These are phyloP conservation scores for Coendou prehensilis DNA, from an alignment of 2,797 vertebrate species.

Conservation along the genomic window DNA sequence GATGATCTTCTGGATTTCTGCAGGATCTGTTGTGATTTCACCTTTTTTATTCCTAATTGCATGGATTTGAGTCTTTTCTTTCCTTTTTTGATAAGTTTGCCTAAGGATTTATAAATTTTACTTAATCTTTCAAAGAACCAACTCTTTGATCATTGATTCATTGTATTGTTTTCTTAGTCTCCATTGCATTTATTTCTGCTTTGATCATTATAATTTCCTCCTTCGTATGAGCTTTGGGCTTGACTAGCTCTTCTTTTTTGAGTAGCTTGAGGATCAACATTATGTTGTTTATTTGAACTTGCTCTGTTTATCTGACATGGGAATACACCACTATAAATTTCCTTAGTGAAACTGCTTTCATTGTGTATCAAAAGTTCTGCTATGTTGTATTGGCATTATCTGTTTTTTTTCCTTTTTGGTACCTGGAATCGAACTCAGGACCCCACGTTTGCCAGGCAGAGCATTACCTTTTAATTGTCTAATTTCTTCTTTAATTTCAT, in stretches of 20 bases:
- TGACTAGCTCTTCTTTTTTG: neutral
- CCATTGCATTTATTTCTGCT: neutral
- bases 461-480: neutral
- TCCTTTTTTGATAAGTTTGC: neutral
- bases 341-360: neutral
- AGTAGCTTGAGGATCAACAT: neutral
- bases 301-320: neutral
- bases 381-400: neutral
- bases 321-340: neutral
- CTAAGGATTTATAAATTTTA: neutral
- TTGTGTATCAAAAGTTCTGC: neutral
- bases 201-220: neutral
- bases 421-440: no score
- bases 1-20: neutral
- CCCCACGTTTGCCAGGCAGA: no score
- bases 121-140: neutral
- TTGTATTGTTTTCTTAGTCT: neutral
- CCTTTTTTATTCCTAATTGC: neutral
- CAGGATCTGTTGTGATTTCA: neutral
- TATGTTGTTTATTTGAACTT: neutral
- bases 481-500: neutral
- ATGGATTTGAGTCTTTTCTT: neutral
- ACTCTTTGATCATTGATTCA: neutral
- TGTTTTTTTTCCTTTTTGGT: no score
- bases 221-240: neutral